phyloP scores from a whole-genome alignment of 2,113 vertebrate species.

The Sphyrna mokarran region DNA sequence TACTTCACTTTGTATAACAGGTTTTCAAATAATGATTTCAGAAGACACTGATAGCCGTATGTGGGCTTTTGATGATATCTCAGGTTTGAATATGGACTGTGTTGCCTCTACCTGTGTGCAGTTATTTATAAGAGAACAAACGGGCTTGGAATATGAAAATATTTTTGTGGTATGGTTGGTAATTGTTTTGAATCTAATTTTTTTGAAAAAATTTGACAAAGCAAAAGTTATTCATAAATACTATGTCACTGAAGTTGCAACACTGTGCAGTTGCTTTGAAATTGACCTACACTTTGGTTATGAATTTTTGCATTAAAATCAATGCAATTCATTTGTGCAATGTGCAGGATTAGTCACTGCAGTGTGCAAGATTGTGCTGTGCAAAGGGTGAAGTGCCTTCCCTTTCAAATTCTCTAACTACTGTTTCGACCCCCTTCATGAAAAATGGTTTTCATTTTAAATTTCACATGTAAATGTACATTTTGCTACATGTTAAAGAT shows the following conservation, averaged over 20 bases:
- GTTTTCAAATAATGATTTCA: slow-evolving; percentile 19
- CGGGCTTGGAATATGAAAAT: slow-evolving; percentile 5
- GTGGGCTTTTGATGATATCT: background rate
- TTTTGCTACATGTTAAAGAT: background rate
- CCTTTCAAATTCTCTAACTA: background rate
- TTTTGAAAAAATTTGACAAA: background rate
- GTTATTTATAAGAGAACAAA: slow-evolving; percentile 10
- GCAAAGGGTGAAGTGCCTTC: background rate
- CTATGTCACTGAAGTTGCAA: background rate
- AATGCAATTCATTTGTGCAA: background rate
- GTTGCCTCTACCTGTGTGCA: background rate
- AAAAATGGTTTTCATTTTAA: background rate
- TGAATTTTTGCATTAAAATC: background rate
- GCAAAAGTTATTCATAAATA: background rate
- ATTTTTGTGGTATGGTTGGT: background rate
- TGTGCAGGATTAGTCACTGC: background rate
- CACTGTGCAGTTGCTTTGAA: background rate
- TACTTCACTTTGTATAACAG: slow-evolving; percentile 15
- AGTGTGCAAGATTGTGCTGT: background rate
- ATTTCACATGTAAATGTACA: background rate
- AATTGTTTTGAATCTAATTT: background rate
- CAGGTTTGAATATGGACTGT: slow-evolving; percentile 18
- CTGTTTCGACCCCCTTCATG: background rate
- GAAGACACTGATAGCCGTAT: background rate
- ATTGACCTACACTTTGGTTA: background rate